These are phyloP conservation scores for Oligia strigilis DNA, from an alignment of 2,888 invertebrate genomes.

Conservation along the genomic window DNA sequence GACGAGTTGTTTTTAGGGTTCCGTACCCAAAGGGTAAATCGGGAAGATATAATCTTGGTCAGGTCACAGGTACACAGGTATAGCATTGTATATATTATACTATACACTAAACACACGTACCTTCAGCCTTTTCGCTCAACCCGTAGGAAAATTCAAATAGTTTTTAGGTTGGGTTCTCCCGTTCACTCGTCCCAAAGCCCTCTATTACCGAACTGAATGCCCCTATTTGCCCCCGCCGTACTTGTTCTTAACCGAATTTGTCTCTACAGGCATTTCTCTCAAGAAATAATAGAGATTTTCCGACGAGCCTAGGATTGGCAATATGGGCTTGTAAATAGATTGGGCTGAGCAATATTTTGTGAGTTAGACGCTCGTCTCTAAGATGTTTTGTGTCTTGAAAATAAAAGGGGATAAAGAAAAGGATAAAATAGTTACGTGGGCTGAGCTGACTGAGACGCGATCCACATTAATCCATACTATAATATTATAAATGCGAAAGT, in stretches of 20 bases:
- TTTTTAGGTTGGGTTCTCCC: conserved; percentile 13
- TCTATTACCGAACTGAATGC: conserved; percentile 52
- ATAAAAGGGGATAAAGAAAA: conserved; percentile 12
- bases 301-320: conserved; percentile 44
- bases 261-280: conserved; percentile 49
- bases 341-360: conserved; percentile 41
- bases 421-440: background rate
- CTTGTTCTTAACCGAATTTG: conserved; percentile 51
- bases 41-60: no score
- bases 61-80: no score
- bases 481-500: no score
- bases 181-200: conserved; percentile 29
- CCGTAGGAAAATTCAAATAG: conserved; percentile 11
- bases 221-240: conserved; percentile 48
- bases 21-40: no score
- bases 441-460: background rate
- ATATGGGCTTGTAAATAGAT: conserved; percentile 57
- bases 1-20: no score
- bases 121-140: background rate
- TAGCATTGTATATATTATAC: no score
- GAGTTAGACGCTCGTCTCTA: conserved; percentile 13
- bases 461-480: background rate
- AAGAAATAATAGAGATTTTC: conserved; percentile 57
- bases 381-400: conserved; percentile 1
- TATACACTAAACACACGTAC: background rate